These are phyloP conservation scores for Trichonephila clavata DNA, from an alignment of 1,140 invertebrate genomes.

Conservation along the genomic window DNA sequence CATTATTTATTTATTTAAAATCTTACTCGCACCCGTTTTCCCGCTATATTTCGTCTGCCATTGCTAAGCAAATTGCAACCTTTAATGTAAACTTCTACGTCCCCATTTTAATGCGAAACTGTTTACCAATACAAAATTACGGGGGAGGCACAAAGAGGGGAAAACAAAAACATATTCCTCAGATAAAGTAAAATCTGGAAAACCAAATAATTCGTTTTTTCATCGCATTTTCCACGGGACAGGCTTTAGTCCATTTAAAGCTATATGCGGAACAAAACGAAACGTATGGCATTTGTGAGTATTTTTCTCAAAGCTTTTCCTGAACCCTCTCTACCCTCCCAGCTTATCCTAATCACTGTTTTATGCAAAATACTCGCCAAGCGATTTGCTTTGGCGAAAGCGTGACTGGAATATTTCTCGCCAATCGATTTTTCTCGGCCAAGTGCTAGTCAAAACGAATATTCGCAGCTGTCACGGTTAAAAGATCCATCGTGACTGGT, in stretches of 20 bases:
- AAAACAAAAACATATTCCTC: slow-evolving; percentile 30
- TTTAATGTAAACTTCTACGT: slow-evolving; percentile 38
- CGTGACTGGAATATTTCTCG: slow-evolving; percentile 75
- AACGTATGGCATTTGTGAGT: slow-evolving; percentile 65
- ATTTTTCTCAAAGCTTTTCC: slow-evolving; percentile 58
- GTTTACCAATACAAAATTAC: slow-evolving; percentile 54
- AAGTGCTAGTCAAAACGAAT: slow-evolving; percentile 53
- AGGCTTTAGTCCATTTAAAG: slow-evolving; percentile 67
- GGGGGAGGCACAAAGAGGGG: too few species aligned
- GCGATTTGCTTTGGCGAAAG: slow-evolving; percentile 71
- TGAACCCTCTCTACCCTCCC: slow-evolving; percentile 8
- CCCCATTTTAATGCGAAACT: slow-evolving; percentile 52
- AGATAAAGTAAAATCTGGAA: slow-evolving; percentile 55
- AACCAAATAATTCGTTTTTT: slow-evolving; percentile 64
- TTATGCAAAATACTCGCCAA: slow-evolving; percentile 73
- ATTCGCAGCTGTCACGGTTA: slow-evolving; percentile 32
- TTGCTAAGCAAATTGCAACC: background rate
- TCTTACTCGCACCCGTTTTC: background rate
- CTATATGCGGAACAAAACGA: slow-evolving; percentile 45
- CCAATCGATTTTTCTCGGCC: slow-evolving; percentile 64
- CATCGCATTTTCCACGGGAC: slow-evolving; percentile 15
- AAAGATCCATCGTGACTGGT: slow-evolving; percentile 10
- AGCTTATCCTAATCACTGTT: slow-evolving; percentile 71
- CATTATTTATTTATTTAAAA: background rate
- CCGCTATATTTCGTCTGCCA: background rate